phyloP scores from a whole-genome alignment of 2,797 vertebrate genomes.

The Cyprinodon diabolis region DNA sequence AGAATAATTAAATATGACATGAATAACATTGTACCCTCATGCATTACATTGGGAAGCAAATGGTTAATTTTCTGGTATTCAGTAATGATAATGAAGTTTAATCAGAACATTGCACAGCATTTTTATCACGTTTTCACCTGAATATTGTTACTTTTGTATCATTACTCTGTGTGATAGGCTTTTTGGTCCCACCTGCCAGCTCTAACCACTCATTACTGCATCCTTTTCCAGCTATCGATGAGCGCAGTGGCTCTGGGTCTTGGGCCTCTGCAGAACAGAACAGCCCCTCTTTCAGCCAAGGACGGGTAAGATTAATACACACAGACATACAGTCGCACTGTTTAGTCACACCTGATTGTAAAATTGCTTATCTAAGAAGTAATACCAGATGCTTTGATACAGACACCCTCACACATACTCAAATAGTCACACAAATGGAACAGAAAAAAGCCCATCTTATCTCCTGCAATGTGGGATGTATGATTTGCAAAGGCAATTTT shows the following conservation, averaged over 20 bases:
- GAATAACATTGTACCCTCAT: slow-evolving; percentile 41
- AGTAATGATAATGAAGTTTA: slow-evolving; percentile 54
- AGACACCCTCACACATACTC: slow-evolving; percentile 42
- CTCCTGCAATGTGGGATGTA: slow-evolving; percentile 55
- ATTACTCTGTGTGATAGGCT: slow-evolving; percentile 4
- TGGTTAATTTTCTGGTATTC: slow-evolving; percentile 59
- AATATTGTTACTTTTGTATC: not conserved
- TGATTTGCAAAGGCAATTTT: slow-evolving; percentile 73
- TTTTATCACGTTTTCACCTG: slow-evolving; percentile 23
- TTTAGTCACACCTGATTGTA: slow-evolving; percentile 44
- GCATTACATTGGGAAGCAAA: slow-evolving; percentile 58
- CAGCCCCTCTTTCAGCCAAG: slow-evolving; percentile 93
- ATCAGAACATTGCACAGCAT: slow-evolving; percentile 49
- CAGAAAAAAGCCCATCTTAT: slow-evolving; percentile 27
- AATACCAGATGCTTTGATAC: slow-evolving; percentile 59
- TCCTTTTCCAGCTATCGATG: slow-evolving; percentile 85
- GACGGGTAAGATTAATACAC: slow-evolving; percentile 85
- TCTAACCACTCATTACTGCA: slow-evolving; percentile 21
- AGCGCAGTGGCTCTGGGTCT: slow-evolving; percentile 89
- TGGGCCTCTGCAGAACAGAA: slow-evolving; percentile 94
- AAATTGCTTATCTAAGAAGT: slow-evolving; percentile 56
- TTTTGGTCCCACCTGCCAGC: slow-evolving; percentile 12
- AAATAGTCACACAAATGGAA: slow-evolving; percentile 45
- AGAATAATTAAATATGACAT: slow-evolving; percentile 38
- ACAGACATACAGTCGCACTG: slow-evolving; percentile 5